phyloP scores from a whole-genome alignment of 1,140 invertebrate species.

The Grapholita molesta region DNA sequence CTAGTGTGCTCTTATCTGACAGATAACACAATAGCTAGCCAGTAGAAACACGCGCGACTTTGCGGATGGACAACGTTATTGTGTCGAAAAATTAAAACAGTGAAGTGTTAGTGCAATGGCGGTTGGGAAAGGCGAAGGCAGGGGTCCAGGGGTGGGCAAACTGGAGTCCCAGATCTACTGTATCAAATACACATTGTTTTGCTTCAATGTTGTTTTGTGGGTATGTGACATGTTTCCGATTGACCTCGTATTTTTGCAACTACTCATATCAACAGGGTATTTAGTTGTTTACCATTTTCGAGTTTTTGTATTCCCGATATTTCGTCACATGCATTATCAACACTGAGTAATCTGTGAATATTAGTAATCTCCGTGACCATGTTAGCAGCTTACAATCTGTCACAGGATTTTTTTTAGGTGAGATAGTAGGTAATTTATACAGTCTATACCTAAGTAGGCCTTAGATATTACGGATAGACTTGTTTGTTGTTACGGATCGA shows the following conservation, averaged over 20 bases:
- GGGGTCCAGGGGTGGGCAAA: conserved; percentile 68
- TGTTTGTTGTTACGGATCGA: no score
- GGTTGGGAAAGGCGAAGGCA: conserved; percentile 60
- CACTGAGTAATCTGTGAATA: no score
- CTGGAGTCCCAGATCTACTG: conserved; percentile 83
- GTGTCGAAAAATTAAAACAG: conserved; percentile 27
- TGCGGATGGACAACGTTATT: conserved; percentile 37
- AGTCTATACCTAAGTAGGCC: no score
- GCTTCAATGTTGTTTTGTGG: conserved; percentile 84
- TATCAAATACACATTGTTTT: conserved; percentile 85
- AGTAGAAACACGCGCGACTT: conserved; percentile 55
- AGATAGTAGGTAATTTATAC: no score
- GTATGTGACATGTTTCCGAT: conserved; percentile 72
- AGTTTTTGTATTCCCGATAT: no score
- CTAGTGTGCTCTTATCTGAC: conserved; percentile 51
- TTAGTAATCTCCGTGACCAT: no score
- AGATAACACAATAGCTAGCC: conserved; percentile 39
- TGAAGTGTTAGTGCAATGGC: conserved; percentile 63
- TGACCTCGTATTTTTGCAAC: conserved; percentile 16
- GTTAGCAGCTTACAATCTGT: no score
- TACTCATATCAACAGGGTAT: no score
- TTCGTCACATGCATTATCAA: no score
- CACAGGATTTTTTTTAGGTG: no score
- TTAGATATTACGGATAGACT: no score
- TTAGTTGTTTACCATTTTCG: no score